Base-by-base conservation (phyloP, 2,888 invertebrate species). In the Drosophila ochracea region DNA sequence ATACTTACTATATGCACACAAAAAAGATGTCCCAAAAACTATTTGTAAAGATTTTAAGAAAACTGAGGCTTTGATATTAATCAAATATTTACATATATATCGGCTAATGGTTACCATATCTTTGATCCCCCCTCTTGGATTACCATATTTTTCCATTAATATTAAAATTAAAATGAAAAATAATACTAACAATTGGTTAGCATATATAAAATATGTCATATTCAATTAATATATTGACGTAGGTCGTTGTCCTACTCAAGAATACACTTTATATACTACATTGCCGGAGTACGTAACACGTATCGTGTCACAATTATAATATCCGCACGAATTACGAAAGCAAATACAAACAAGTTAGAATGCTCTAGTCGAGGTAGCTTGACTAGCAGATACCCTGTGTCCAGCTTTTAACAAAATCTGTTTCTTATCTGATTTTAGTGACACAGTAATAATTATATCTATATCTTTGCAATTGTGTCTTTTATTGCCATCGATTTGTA, bases 261-360 rank as follows among this genome's bases (percentile, higher is more conserved):
- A 28, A 50, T 10, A 10, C 19, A 50, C 19, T 19, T 50, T 50
- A 19, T 50, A 19, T 50, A 50, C 19, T 28, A 19, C 28, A 50
- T 19, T 28, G 10, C 19, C 28, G 28, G 25, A 19, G 19, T 50
- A 28, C 28, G 25, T 28, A 50, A 50, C 10, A 19, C 50, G 19
- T 50, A 28, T 50, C 53, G 31, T 53, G 53, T 25, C 16, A 25
- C 54, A 54, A 54, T 25, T 35, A 54, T 35, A 55, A 55, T 4
- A 25, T 2, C 19, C 6, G 10, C 50, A 28, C 28, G 28, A 50
- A 28, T 19, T 19, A 28, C 28, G 5, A 28, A 54, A 19, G 4
- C 19, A 54, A 35, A 35, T 25, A 19, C 16, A 16, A 54, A 54
- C 16, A 16, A 47, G 47, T 47, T 47, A 1, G 0, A 25, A 9